phyloP scores from a whole-genome alignment of 2,888 invertebrate species.

The Amorpha juglandis region DNA sequence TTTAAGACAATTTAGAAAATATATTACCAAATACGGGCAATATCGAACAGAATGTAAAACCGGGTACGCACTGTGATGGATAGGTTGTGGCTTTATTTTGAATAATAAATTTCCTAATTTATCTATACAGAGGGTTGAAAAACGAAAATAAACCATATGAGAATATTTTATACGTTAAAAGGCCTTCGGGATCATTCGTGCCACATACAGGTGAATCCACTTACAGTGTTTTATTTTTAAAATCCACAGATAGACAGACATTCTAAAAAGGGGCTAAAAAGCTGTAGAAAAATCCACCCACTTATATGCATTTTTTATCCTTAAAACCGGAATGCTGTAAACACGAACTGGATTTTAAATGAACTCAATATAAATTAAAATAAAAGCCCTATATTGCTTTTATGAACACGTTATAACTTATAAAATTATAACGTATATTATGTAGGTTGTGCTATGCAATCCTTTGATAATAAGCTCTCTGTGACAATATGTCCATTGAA shows the following conservation, averaged over 20 bases:
- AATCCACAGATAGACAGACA: slow-evolving; percentile 35
- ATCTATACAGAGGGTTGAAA: slow-evolving; percentile 49
- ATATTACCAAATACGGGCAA: slow-evolving; percentile 8
- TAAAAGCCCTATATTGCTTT: slow-evolving; percentile 16
- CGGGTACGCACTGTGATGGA: slow-evolving; percentile 26
- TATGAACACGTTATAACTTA: no score
- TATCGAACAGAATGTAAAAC: neutral
- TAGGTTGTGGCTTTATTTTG: slow-evolving; percentile 41
- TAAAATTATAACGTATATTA: no score
- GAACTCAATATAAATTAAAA: slow-evolving; percentile 11
- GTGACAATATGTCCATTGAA: slow-evolving; percentile 31
- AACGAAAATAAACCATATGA: slow-evolving; percentile 58
- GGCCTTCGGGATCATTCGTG: slow-evolving; percentile 51
- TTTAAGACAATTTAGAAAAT: slow-evolving; percentile 8
- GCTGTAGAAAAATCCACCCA: neutral
- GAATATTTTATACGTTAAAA: slow-evolving; percentile 65
- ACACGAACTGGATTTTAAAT: slow-evolving; percentile 12
- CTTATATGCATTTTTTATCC: slow-evolving; percentile 9
- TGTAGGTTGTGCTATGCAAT: slow-evolving; percentile 31
- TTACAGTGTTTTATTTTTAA: slow-evolving; percentile 57
- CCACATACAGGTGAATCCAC: slow-evolving; percentile 60
- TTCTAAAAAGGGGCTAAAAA: slow-evolving; percentile 1
- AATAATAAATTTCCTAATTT: slow-evolving; percentile 55
- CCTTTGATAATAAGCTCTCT: slow-evolving; percentile 39
- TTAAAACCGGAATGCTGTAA: neutral